Base-by-base conservation (phyloP, 1,140 invertebrate genomes). In the Doryteuthis pealeii region DNA sequence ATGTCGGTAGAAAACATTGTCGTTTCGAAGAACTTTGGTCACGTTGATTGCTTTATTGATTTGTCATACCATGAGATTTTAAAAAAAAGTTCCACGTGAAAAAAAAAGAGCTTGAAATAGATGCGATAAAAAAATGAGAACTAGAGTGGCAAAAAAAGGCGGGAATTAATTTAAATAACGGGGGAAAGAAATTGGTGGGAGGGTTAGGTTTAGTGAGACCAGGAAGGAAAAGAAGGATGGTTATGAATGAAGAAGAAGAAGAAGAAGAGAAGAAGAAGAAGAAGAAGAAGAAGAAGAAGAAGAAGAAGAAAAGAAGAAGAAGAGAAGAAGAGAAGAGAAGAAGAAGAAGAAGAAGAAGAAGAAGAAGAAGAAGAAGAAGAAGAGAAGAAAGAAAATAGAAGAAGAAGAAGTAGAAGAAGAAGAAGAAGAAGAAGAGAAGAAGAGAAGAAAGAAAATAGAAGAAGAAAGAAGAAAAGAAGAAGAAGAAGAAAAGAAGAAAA, bases 401-500 rank as follows among this genome's bases (percentile, higher is more conserved):
- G 70, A 33, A 71, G 70, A 14, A 71, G 70, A 22, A 71, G 70
- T 22, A 71, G 70, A 22, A 71, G 70, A 10, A 71, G 70, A 22
- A 71, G 70, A 10, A 71, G 70, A 22, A 71, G 70, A 12, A 70
- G 70, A 67, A 28, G 40, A 40, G 73, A 70, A n/a, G 62, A 58
- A 71, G 69, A 75, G 58, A 35, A 58, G n/a, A n/a, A n/a, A n/a
- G n/a, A n/a, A n/a, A n/a, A n/a, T n/a, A n/a, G n/a, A n/a, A n/a
- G n/a, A n/a, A 73, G 72, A 66, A 31, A 43, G 72, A 40, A 22
- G 69, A 32, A 68, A 62, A 67, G 58, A 73, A 49, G 40, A 14
- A 73, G 71, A 76, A 70, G 66, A 65, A 67, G 31, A 68, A 49
- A 26, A 35, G 70, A 5, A 73, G 67, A 73, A 28, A 76, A 33